These are phyloP conservation scores for Melanotaenia pygmaea DNA, from an alignment of 2,797 vertebrate genomes.

Conservation along the genomic window DNA sequence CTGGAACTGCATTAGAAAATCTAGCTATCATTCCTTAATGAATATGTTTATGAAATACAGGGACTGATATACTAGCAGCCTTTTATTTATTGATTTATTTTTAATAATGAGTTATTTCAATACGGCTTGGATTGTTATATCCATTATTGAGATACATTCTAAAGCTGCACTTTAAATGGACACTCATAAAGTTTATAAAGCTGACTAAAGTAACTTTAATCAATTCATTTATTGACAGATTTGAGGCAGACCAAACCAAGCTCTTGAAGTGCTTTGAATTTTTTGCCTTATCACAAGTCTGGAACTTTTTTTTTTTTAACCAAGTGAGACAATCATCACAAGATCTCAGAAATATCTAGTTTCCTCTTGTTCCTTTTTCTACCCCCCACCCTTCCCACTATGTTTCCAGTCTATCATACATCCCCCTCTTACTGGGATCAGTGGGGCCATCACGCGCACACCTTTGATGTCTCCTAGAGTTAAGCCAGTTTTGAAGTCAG, in stretches of 20 bases:
- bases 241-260: slow-evolving; percentile 22
- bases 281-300: slow-evolving; percentile 56
- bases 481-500: slow-evolving; percentile 85
- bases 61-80: slow-evolving; percentile 41
- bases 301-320: slow-evolving; percentile 44
- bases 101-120: slow-evolving; percentile 40
- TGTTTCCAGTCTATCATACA: slow-evolving; percentile 83
- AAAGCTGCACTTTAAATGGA: slow-evolving; percentile 20
- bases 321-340: slow-evolving; percentile 76
- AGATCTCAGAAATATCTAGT: slow-evolving; percentile 73
- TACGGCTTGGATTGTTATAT: slow-evolving; percentile 31
- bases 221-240: slow-evolving; percentile 27
- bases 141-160: slow-evolving; percentile 31
- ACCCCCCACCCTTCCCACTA: slow-evolving; percentile 54
- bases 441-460: slow-evolving; percentile 82
- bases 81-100: slow-evolving; percentile 18
- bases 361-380: slow-evolving; percentile 59
- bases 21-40: slow-evolving; percentile 67
- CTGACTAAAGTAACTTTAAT: slow-evolving; percentile 17
- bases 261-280: slow-evolving; percentile 32
- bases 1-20: slow-evolving; percentile 55
- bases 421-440: slow-evolving; percentile 82
- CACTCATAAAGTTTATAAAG: slow-evolving; percentile 1
- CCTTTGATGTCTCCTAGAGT: slow-evolving; percentile 85
- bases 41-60: slow-evolving; percentile 70